phyloP scores from a whole-genome alignment of 2,888 invertebrate species.

The Frankliniella intonsa region DNA sequence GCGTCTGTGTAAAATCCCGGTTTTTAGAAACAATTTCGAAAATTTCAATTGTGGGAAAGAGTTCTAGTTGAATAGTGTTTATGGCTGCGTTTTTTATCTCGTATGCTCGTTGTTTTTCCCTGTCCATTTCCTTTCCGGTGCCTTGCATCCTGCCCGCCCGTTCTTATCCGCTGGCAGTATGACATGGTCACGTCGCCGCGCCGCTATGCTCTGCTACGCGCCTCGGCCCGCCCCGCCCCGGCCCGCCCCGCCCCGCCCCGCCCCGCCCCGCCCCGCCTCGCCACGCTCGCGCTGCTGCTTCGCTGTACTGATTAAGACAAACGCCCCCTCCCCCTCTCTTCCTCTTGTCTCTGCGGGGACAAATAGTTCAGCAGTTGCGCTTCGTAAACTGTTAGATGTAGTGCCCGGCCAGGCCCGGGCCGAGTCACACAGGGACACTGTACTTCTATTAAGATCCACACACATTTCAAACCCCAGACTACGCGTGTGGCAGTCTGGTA shows the following conservation, averaged over 20 bases:
- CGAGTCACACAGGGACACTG: no score
- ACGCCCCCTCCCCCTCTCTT: not conserved
- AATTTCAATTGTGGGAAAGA: not conserved
- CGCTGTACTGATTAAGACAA: no score
- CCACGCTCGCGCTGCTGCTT: not conserved
- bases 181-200: not conserved
- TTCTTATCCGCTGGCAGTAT: not conserved
- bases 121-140: not conserved
- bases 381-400: no score
- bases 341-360: not conserved
- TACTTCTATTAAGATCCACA: no score
- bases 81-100: not conserved
- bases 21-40: not conserved
- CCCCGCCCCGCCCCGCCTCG: not conserved
- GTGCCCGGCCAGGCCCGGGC: no score
- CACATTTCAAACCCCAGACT: no score
- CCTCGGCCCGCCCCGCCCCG: not conserved
- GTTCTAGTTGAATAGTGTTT: no score
- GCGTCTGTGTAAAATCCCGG: not conserved
- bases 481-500: no score
- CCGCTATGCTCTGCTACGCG: not conserved
- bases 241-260: not conserved
- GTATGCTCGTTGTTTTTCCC: conserved; percentile 22
- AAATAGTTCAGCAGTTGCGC: no score
- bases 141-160: not conserved